Percentiles rank a stretch among this genome's conserved stretches.
phyloP scores from a whole-genome alignment of 2,113 vertebrate species.

The Pitta sordida region DNA sequence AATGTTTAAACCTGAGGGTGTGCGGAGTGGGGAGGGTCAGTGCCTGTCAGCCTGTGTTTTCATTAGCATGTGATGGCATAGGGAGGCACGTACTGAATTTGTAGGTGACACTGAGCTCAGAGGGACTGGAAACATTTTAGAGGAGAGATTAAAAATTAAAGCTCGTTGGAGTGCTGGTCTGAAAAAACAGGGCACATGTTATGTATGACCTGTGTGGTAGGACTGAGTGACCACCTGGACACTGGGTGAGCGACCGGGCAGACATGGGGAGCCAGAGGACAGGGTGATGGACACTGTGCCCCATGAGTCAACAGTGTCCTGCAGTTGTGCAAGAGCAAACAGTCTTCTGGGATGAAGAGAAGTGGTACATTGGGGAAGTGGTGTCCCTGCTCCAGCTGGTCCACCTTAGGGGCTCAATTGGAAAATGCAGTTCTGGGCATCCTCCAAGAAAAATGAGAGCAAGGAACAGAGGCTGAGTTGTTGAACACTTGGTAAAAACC shows the following conservation, averaged over 20 bases:
- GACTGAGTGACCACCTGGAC: background rate
- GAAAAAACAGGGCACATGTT: fast-evolving
- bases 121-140: background rate
- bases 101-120: background rate
- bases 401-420: background rate
- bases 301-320: background rate
- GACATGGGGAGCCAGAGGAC: background rate
- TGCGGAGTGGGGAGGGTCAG: background rate
- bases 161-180: background rate
- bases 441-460: background rate
- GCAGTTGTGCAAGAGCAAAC: constrained; percentile 16
- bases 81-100: background rate
- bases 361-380: background rate
- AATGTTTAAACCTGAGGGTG: background rate
- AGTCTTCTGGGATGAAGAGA: background rate
- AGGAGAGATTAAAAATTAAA: background rate
- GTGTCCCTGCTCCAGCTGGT: fast-evolving
- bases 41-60: background rate
- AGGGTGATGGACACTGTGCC: background rate
- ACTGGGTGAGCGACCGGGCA: background rate
- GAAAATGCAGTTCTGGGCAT: background rate
- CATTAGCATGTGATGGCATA: background rate
- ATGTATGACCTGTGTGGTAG: background rate
- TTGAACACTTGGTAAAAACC: background rate
- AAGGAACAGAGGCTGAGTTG: background rate